Percentiles rank a stretch among this genome's conserved stretches.
phyloP scores from a whole-genome alignment of 2,888 invertebrate species.

The Drosophila tanythrix region DNA sequence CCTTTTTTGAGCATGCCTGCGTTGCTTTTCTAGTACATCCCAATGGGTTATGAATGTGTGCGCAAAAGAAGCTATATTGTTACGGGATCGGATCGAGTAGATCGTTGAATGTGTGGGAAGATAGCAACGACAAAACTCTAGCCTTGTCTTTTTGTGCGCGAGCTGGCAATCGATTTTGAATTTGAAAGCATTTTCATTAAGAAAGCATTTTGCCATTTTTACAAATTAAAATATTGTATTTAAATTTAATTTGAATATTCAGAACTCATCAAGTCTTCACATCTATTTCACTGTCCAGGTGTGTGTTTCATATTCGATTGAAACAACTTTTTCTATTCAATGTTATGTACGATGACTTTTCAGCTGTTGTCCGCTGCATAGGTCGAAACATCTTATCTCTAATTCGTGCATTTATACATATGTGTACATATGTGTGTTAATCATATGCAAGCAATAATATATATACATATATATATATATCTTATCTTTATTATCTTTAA shows the following conservation, averaged over 20 bases:
- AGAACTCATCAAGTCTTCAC: not conserved
- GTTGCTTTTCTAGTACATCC: too few species aligned
- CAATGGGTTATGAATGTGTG: too few species aligned
- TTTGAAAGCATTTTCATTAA: not conserved
- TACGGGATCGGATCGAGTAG: too few species aligned
- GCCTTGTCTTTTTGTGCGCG: too few species aligned
- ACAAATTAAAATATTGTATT: not conserved
- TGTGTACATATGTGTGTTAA: not conserved
- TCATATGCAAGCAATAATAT: not conserved
- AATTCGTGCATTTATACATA: not conserved
- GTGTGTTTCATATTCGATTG: not conserved
- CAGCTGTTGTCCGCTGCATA: not conserved
- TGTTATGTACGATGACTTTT: not conserved
- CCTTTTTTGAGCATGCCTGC: too few species aligned
- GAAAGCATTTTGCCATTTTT: not conserved
- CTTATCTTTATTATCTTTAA: not conserved
- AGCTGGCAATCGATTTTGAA: too few species aligned
- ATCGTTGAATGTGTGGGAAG: too few species aligned
- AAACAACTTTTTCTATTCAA: not conserved
- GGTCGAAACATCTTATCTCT: not conserved
- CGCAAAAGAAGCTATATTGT: too few species aligned
- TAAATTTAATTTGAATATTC: not conserved
- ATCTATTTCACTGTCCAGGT: not conserved
- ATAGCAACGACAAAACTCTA: too few species aligned
- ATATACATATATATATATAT: not conserved